These are phyloP conservation scores for Cephus pygmeus DNA, from an alignment of 2,888 invertebrate species.

Conservation along the genomic window DNA sequence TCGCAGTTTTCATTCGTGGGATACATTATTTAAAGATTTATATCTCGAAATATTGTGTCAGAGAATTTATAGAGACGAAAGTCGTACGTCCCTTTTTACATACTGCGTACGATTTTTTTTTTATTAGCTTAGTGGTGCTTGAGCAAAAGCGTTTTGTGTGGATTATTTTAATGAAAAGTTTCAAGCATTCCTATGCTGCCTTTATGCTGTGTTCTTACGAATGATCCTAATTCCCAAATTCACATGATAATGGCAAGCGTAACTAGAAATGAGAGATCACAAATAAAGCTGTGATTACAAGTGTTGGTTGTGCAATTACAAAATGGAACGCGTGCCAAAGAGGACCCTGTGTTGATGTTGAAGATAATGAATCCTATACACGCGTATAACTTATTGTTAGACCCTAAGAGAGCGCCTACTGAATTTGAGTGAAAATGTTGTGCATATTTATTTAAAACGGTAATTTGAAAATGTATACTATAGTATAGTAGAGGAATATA, in stretches of 20 bases:
- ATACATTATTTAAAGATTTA: constrained; percentile 1
- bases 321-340: neutral
- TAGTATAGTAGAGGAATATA: constrained; percentile 1
- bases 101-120: neutral
- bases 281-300: neutral
- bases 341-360: neutral
- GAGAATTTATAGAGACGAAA: neutral
- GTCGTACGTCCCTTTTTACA: neutral
- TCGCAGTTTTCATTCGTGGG: neutral
- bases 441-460: constrained; percentile 1
- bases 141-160: constrained; percentile 2
- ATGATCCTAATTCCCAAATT: neutral
- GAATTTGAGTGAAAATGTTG: neutral
- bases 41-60: neutral
- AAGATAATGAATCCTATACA: neutral
- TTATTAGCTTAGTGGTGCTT: neutral
- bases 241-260: neutral
- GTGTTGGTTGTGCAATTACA: neutral
- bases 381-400: neutral
- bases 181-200: constrained; percentile 59
- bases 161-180: constrained; percentile 29
- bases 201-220: constrained; percentile 40
- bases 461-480: constrained; percentile 1
- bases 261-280: neutral
- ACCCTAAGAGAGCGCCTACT: neutral